Evolutionary conservation across 2,888 invertebrate species (phyloP), one percentile per base, ranked within the genome.

Genomic region (Mactromeris polynyma): DNA sequence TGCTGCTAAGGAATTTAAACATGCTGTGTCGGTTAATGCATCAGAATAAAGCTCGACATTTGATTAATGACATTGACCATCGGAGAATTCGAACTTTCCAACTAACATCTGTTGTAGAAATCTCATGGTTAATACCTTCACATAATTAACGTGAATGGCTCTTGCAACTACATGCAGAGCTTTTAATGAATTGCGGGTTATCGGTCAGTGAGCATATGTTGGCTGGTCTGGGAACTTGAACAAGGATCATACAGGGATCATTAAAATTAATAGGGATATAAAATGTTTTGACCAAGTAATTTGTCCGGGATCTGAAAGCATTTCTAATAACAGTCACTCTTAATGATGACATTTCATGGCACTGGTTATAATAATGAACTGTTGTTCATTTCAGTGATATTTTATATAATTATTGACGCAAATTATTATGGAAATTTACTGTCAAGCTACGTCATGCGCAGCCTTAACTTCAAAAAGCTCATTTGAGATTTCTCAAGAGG

Each of bases 191-290:
- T 73, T 7, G 33, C 36, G 2, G 36, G 36, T 73, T 36, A 73
- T 73, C 73, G 73, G 73, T 73, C 73, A 73, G 73, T 36, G 73
- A 33, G 73, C 73, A 73, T 73, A 33, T 73, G 73, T 33, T 36
- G 17, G 33, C 2, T 0, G 19, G 73, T 2, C 36, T 73, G 73
- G 73, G 33, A 33, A 33, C 9, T 36, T 73, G 17, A 73, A 33
- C 7, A 73, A 11, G 73, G 73, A 36, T 73, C 73, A 73, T 73
- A 33, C n/a, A 73, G 73, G 73, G 73, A 36, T 26, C 36, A 73
- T 73, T 73, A 73, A 73, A 36, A 73, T 73, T 36, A 33, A 73
- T 73, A 36, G 36, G 58, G 36, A 14, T 26, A 73, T 36, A 36
- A 73, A 73, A 73, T 73, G 17, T 73, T 36, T 14, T 73, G 73